A percentile compares a stretch with the other conserved stretches of the same genome.
Conservation (phyloP, 2,888 invertebrate species). For the Polydrusus tereticollis region DNA sequence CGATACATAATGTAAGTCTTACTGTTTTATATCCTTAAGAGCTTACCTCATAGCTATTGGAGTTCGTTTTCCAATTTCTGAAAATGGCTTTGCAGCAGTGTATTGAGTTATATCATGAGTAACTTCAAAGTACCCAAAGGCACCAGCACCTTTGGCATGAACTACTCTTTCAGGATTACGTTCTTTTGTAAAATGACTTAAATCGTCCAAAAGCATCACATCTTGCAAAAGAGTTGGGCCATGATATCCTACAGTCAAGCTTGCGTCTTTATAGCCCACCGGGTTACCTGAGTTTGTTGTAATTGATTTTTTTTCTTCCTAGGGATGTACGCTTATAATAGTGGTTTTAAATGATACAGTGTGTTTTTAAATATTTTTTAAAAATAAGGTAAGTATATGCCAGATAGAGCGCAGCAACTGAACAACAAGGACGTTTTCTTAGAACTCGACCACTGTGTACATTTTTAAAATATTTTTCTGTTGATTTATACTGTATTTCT, state of each 20-base stretch:
- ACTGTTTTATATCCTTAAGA: no score
- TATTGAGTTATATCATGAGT: conserved; percentile 88
- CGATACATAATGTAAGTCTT: no score
- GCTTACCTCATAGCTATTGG: conserved; percentile 80
- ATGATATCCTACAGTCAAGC: conserved; percentile 85
- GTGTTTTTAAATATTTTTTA: no score
- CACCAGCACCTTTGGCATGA: conserved; percentile 95
- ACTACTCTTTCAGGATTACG: conserved; percentile 96
- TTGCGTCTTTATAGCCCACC: conserved; percentile 81
- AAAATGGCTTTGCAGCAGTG: conserved; percentile 83
- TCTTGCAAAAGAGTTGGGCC: conserved; percentile 92
- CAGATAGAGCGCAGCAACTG: no score
- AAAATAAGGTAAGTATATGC: no score
- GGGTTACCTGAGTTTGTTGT: conserved; percentile 89
- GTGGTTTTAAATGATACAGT: no score
- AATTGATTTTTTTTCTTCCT: conserved; percentile 74
- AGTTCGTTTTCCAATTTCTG: conserved; percentile 82
- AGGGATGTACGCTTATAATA: no score
- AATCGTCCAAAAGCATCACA: conserved; percentile 81
- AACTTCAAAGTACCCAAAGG: conserved; percentile 88
- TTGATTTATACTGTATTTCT: no score
- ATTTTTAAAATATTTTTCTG: no score
- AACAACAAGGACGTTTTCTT: no score
- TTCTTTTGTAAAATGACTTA: conserved; percentile 89
- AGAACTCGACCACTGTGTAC: no score